Evolutionary conservation across 2,113 vertebrate genomes (phyloP), one percentile per base, ranked within the genome.

Genomic region (Chionomys nivalis): DNA sequence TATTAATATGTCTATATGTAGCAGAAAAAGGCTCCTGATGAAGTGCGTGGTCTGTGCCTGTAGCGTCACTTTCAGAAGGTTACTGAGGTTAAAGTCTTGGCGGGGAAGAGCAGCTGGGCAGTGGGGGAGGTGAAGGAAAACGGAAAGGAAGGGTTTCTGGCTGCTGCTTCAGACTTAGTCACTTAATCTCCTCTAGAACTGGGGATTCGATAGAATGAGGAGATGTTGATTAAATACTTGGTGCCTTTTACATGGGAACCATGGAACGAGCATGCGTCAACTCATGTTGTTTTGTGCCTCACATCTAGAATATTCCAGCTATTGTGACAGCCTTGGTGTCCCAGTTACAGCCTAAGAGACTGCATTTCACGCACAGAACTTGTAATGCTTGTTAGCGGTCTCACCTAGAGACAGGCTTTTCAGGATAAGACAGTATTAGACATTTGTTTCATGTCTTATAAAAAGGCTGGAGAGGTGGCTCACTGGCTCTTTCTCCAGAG

Each of bases 301-400:
- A 49, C 17, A 66, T 68, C 28, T 61, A 94, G 63, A 94, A 65
- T 39, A 85, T 73, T 24, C 61, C 28, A 87, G 72, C 76, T 58
- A 73, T 5, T 36, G 39, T 93, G 87, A 90, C 75, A 19, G 39
- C 73, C 26, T 33, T 82, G 24, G 39, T 49, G 31, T 86, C 52
- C 70, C 44, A 49, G 66, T 72, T 55, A 86, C 70, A 93, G 33
- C 5, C 47, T 5, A n/a, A 19, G 5, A 68, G 24, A 78, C 21
- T 87, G 93, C 93, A 93, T 81, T 96, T 96, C 73, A 86, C 70
- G 11, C 23, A 61, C 14, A 82, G 44, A 70, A 91, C 44, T 66
- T 79, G 42, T 31, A 94, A 73, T 39, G 55, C 11, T 66, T 82
- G 63, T 42, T 21, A 86, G 83, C 47, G 31, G 55, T 63, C 10